phyloP scores from a whole-genome alignment of 2,113 vertebrate genomes.

The Corythornis madagascariensis region DNA sequence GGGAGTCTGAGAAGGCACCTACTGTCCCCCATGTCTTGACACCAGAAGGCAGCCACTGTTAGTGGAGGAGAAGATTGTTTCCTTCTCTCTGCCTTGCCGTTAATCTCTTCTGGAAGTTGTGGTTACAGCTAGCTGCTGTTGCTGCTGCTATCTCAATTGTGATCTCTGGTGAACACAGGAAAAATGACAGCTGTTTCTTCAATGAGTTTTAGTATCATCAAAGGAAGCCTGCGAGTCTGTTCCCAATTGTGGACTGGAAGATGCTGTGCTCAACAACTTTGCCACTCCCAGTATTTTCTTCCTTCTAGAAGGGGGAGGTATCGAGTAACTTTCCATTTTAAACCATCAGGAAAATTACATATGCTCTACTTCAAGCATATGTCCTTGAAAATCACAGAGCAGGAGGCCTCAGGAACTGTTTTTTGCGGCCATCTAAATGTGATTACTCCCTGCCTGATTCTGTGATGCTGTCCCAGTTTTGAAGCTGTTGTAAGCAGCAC shows the following conservation, averaged over 20 bases:
- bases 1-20: neutral
- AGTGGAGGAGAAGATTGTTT: neutral
- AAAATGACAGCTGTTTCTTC: constrained; percentile 29
- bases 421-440: neutral
- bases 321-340: constrained; percentile 64
- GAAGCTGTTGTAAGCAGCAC: neutral
- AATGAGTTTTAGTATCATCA: neutral
- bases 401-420: constrained; percentile 8
- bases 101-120: constrained; percentile 43
- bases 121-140: neutral
- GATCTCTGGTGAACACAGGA: constrained; percentile 23
- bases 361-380: neutral
- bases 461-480: neutral
- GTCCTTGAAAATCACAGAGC: constrained; percentile 30
- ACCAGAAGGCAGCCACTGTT: constrained; percentile 13
- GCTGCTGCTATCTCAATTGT: neutral
- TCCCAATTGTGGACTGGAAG: constrained; percentile 42
- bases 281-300: neutral
- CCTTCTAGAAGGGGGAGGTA: constrained; percentile 7
- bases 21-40: neutral
- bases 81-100: neutral
- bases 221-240: constrained; percentile 36
- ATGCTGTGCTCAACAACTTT: neutral
- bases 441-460: neutral
- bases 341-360: constrained; percentile 50